Conservation (phyloP, 2,797 vertebrate genomes). For the Thunnus albacares region DNA sequence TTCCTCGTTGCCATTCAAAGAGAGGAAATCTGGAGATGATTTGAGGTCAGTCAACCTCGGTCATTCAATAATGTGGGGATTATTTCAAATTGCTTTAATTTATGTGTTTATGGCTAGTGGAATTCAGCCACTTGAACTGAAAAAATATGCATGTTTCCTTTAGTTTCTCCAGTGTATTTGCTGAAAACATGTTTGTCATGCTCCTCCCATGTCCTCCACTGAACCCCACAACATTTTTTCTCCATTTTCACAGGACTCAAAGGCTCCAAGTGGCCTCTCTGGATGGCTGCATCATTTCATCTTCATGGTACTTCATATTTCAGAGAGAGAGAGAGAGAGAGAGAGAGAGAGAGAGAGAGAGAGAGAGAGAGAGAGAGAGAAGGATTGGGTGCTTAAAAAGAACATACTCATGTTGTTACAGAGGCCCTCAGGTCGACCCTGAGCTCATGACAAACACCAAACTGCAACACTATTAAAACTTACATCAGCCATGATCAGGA, state of each 20-base stretch:
- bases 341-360: background rate
- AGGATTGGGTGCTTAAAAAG: constrained; percentile 14
- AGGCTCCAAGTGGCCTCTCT: constrained; percentile 40
- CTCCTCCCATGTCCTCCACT: constrained; percentile 51
- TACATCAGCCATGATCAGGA: constrained; percentile 39
- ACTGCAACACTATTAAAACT: constrained; percentile 42
- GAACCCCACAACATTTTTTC: constrained; percentile 44
- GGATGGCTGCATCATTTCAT: constrained; percentile 41
- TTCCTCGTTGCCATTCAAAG: constrained; percentile 13
- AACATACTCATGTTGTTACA: constrained; percentile 17
- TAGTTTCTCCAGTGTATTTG: constrained; percentile 4
- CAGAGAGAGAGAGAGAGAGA: background rate
- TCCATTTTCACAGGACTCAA: constrained; percentile 15
- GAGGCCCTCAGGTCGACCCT: constrained; percentile 30
- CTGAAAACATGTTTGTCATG: constrained; percentile 8
- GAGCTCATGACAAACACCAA: constrained; percentile 31
- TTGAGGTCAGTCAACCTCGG: constrained; percentile 48
- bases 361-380: background rate
- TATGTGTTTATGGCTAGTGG: constrained; percentile 5
- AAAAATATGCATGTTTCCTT: constrained; percentile 9
- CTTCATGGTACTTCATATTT: constrained; percentile 36
- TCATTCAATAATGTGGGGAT: constrained; percentile 10
- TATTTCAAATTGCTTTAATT: constrained; percentile 6
- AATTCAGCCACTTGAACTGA: constrained; percentile 37
- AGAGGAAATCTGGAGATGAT: constrained; percentile 55